Conservation (phyloP, 2,113 vertebrate genomes). For the Oostethus manadensis region DNA sequence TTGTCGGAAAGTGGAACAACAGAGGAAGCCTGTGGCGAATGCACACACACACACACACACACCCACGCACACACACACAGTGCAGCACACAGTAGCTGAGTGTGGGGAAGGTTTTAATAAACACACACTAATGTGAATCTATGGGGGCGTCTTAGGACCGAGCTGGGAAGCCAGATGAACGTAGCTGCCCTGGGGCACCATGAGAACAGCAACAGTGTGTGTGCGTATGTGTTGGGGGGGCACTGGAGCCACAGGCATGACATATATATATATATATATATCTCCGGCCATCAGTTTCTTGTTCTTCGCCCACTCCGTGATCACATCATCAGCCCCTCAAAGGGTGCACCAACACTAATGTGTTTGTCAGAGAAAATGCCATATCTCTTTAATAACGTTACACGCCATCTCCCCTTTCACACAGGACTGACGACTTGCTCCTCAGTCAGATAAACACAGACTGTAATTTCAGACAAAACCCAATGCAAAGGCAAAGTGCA, state of each 20-base stretch:
- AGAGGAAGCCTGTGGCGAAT: constrained; percentile 17
- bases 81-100: constrained; percentile 49
- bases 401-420: constrained; percentile 67
- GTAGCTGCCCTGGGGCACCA: constrained; percentile 55
- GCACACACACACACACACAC: constrained; percentile 5
- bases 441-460: constrained; percentile 40
- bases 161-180: constrained; percentile 65
- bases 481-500: constrained; percentile 59
- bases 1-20: constrained; percentile 34
- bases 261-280: constrained; percentile 48
- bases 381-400: constrained; percentile 66
- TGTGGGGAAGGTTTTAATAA: constrained; percentile 66
- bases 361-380: constrained; percentile 59
- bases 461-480: constrained; percentile 61
- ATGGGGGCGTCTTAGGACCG: constrained; percentile 58
- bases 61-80: constrained; percentile 8
- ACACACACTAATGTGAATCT: constrained; percentile 61
- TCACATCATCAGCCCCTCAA: constrained; percentile 48
- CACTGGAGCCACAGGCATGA: constrained; percentile 54
- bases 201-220: constrained; percentile 17
- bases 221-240: constrained; percentile 2
- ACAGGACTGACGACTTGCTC: constrained; percentile 44
- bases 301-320: constrained; percentile 38
- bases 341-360: constrained; percentile 51
- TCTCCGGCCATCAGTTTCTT: constrained; percentile 48